phyloP scores from a whole-genome alignment of 2,797 vertebrate species.

The Crypturellus tataupa region DNA sequence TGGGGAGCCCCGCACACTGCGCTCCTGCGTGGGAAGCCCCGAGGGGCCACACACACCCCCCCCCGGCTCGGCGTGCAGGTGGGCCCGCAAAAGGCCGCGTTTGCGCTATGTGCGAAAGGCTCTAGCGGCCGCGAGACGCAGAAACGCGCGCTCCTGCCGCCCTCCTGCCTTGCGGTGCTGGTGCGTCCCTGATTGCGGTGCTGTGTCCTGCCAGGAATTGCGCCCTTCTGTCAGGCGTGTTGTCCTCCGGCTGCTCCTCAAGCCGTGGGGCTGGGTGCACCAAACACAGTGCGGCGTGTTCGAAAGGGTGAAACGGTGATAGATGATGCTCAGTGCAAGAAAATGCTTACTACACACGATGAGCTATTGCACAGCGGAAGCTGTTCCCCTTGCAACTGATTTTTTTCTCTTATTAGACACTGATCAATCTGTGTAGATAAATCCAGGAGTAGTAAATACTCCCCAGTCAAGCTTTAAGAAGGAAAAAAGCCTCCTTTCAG shows the following conservation, averaged over 20 bases:
- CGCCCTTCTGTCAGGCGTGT: too few species aligned
- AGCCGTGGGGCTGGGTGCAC: background rate
- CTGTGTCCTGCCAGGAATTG: too few species aligned
- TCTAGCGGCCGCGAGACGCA: too few species aligned
- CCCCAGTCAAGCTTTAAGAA: background rate
- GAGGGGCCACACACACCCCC: too few species aligned
- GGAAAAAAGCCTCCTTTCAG: background rate
- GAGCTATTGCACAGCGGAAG: background rate
- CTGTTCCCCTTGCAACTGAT: background rate
- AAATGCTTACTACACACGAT: background rate
- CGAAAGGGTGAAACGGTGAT: background rate
- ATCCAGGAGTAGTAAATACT: background rate
- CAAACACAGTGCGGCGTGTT: background rate
- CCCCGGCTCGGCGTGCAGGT: too few species aligned
- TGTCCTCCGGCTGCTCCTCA: background rate
- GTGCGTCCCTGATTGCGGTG: too few species aligned
- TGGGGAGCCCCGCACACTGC: background rate
- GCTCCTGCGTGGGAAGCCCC: background rate
- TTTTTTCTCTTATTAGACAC: background rate
- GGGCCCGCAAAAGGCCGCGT: too few species aligned
- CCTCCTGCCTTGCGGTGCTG: too few species aligned
- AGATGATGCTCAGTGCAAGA: background rate
- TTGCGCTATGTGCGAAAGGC: too few species aligned
- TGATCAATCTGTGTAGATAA: background rate
- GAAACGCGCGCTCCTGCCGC: too few species aligned